These are phyloP conservation scores for Oreochromis mossambicus DNA, from an alignment of 2,797 vertebrate species.

Conservation along the genomic window DNA sequence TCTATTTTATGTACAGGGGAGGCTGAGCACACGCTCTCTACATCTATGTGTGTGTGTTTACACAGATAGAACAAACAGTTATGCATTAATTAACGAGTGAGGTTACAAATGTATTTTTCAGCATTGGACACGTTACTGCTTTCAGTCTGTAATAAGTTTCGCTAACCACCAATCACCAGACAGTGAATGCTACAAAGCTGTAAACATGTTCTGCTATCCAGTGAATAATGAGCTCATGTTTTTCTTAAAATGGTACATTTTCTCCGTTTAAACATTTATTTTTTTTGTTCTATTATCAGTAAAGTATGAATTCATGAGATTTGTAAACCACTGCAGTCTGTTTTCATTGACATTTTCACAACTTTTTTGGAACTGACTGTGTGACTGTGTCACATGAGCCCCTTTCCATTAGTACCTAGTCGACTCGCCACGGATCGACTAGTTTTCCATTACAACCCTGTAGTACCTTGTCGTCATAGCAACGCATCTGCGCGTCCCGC, in stretches of 20 bases:
- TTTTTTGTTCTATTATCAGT: neutral
- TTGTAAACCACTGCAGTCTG: accelerated
- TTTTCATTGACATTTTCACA: accelerated
- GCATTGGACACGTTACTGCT: accelerated
- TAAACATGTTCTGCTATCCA: accelerated
- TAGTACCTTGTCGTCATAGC: neutral
- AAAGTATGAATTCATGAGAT: neutral
- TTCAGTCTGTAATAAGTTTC: neutral
- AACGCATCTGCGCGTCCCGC: accelerated
- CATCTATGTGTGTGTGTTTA: neutral
- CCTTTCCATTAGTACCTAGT: neutral
- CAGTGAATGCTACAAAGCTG: neutral
- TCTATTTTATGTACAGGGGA: neutral
- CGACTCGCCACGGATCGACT: neutral
- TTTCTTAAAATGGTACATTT: neutral
- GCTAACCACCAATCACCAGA: neutral
- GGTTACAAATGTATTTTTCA: accelerated
- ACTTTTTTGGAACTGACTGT: accelerated
- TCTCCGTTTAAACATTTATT: accelerated
- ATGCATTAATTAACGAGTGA: neutral
- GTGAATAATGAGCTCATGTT: neutral
- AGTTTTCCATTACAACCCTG: neutral
- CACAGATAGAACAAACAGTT: neutral
- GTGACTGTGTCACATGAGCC: neutral
- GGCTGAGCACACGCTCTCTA: neutral